Conservation (phyloP, 2,797 vertebrate species). For the Agapornis canus region DNA sequence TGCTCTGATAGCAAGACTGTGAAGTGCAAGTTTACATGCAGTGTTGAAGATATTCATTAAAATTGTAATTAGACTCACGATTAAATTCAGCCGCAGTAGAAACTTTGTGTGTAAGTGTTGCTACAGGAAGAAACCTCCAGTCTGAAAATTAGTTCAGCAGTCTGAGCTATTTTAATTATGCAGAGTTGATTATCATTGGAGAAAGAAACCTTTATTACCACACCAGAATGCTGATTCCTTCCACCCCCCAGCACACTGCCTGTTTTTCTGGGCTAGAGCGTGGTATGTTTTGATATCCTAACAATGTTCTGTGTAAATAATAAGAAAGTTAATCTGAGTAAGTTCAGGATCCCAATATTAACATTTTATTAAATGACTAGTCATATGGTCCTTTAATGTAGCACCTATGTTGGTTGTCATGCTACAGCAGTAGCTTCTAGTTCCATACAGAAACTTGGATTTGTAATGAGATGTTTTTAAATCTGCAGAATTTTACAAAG, state of each 20-base stretch:
- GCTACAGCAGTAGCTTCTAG: neutral
- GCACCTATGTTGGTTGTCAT: neutral
- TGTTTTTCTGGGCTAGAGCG: conserved; percentile 66
- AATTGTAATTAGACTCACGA: conserved; percentile 84
- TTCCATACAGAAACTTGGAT: neutral
- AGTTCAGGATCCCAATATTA: conserved; percentile 30
- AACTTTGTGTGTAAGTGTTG: conserved; percentile 80
- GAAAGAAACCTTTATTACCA: conserved; percentile 80
- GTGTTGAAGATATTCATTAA: conserved; percentile 81
- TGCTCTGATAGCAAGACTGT: conserved; percentile 69
- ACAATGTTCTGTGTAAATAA: conserved; percentile 62
- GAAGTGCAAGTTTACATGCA: conserved; percentile 79
- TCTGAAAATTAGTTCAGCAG: conserved; percentile 83
- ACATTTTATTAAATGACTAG: conserved; percentile 48
- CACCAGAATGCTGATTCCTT: conserved; percentile 75
- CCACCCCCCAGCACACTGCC: conserved; percentile 2
- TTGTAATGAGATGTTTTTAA: conserved; percentile 44
- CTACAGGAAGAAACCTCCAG: conserved; percentile 80
- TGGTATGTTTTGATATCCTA: conserved; percentile 73
- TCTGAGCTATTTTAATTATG: conserved; percentile 82
- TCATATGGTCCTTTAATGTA: neutral
- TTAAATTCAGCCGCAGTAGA: conserved; percentile 80
- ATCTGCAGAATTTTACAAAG: conserved; percentile 32
- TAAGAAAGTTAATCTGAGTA: conserved; percentile 46
- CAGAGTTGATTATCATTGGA: conserved; percentile 79